Base-by-base conservation (phyloP, 2,113 vertebrate genomes). In the Clarias macrocephalus region DNA sequence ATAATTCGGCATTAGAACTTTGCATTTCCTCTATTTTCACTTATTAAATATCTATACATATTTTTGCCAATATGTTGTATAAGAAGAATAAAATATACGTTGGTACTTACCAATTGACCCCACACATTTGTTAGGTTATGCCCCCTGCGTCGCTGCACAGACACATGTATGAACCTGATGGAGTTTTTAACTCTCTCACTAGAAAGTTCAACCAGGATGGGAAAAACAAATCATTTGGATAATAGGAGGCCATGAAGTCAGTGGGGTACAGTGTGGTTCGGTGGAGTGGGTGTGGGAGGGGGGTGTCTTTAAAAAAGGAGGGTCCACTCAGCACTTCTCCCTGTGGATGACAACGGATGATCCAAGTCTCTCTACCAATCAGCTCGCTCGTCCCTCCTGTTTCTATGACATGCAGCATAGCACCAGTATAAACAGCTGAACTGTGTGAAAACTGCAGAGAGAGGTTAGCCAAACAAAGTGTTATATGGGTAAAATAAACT, bases 61-160 rank as follows among this genome's bases (percentile, higher is more conserved):
- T 79, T 28, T 79, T 62, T 42, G 21, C 42, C 12, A 52, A 62
- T 84, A 83, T 82, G 85, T 75, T 89, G 86, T 86, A 89, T 89
- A 80, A 28, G 76, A 86, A 91, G 75, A 48, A 88, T 75, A 37
- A 90, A 84, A 91, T 63, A 86, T 86, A 92, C 85, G 90, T 66
- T 70, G 68, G 82, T 91, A 85, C 95, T 95, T 95, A 96, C 95
- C 95, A 96, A 87, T 94, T 96, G 92, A 95, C 94, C 91, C 95
- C 95, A 90, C 95, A 96, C 95, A 95, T 95, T 94, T 95, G 95
- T 95, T 93, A 95, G 91, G 90, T 95, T 94, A 91, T 95, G 92
- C 92, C 94, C 92, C 91, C 91, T 84, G 87, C 89, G 90, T 92
- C 90, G 91, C 91, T 88, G 93, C 92, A 90, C 88, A 93, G 93